Conservation (phyloP, 2,888 invertebrate species). For the Cephus pygmeus region DNA sequence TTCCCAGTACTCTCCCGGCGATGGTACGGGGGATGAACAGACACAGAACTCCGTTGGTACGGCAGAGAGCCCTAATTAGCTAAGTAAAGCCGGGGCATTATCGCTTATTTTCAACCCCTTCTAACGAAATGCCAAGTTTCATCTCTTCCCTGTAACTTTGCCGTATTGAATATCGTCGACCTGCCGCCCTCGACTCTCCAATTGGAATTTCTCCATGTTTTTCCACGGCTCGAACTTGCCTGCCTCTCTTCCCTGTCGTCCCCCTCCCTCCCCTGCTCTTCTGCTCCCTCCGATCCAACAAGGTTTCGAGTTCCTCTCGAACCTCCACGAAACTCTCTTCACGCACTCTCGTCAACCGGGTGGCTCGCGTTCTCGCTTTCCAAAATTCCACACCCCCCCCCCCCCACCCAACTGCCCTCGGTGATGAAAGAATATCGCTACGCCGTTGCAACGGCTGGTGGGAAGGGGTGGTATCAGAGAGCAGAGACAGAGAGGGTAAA, state of each 20-base stretch:
- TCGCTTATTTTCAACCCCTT: slow-evolving; percentile 62
- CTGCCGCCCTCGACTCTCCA: slow-evolving; percentile 13
- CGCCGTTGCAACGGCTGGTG: neutral
- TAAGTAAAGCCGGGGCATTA: slow-evolving; percentile 65
- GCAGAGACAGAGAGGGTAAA: neutral
- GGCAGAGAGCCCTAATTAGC: slow-evolving; percentile 59
- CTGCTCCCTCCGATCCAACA: slow-evolving; percentile 29
- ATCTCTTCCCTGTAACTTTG: slow-evolving; percentile 12
- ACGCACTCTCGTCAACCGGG: slow-evolving; percentile 17
- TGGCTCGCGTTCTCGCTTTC: slow-evolving; percentile 18
- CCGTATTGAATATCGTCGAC: slow-evolving; percentile 8
- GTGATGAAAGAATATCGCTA: neutral
- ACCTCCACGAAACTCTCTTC: slow-evolving; percentile 14
- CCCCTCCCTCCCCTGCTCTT: slow-evolving; percentile 3
- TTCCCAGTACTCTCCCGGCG: neutral
- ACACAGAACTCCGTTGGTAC: slow-evolving; percentile 38
- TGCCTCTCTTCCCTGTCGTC: slow-evolving; percentile 17
- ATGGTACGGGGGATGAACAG: slow-evolving; percentile 39
- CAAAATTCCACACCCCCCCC: neutral
- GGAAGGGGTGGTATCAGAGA: neutral
- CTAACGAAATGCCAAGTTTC: slow-evolving; percentile 26
- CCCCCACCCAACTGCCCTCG: neutral
- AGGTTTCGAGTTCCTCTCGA: slow-evolving; percentile 28
- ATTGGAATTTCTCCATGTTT: slow-evolving; percentile 14
- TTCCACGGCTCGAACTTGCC: slow-evolving; percentile 11